Conservation (phyloP, 1,140 invertebrate genomes). For the Drosophila murphyi region DNA sequence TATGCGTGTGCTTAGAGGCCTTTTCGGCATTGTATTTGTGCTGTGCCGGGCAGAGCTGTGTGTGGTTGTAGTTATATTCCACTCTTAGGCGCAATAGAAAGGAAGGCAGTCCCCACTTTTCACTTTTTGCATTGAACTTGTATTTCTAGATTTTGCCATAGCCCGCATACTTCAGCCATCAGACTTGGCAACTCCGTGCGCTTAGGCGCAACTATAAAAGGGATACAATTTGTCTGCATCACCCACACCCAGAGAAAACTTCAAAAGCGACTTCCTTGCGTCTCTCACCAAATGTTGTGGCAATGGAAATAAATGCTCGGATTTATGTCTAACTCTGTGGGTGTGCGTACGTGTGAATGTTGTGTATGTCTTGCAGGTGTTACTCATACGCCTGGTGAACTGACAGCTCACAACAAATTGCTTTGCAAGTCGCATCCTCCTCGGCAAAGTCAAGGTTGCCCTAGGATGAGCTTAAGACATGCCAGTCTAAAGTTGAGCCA, state of each 20-base stretch:
- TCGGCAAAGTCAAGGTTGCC: conserved; percentile 72
- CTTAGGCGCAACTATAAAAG: conserved; percentile 61
- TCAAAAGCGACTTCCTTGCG: conserved; percentile 65
- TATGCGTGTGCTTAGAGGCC: conserved; percentile 81
- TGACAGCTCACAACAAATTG: conserved; percentile 71
- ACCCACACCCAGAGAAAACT: conserved; percentile 34
- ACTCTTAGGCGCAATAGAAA: conserved; percentile 70
- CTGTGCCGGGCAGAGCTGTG: not conserved
- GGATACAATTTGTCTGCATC: conserved; percentile 59
- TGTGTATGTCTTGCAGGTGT: conserved; percentile 59
- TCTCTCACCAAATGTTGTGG: conserved; percentile 36
- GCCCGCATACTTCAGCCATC: conserved; percentile 69
- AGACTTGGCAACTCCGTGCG: conserved; percentile 27
- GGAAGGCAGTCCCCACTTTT: conserved; percentile 10
- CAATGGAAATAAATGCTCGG: conserved; percentile 72
- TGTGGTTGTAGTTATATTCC: conserved; percentile 45
- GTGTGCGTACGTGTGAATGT: conserved; percentile 9
- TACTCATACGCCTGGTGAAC: conserved; percentile 63
- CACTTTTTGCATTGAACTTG: conserved; percentile 60
- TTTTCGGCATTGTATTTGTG: conserved; percentile 68
- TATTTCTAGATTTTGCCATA: conserved; percentile 51
- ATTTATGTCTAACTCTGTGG: conserved; percentile 60
- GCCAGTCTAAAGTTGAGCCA: conserved; percentile 19
- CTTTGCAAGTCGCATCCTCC: conserved; percentile 46
- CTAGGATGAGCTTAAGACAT: conserved; percentile 49